A percentile compares a stretch with the other conserved stretches of the same genome.
phyloP scores from a whole-genome alignment of 1,140 invertebrate species.

The Maconellicoccus hirsutus region DNA sequence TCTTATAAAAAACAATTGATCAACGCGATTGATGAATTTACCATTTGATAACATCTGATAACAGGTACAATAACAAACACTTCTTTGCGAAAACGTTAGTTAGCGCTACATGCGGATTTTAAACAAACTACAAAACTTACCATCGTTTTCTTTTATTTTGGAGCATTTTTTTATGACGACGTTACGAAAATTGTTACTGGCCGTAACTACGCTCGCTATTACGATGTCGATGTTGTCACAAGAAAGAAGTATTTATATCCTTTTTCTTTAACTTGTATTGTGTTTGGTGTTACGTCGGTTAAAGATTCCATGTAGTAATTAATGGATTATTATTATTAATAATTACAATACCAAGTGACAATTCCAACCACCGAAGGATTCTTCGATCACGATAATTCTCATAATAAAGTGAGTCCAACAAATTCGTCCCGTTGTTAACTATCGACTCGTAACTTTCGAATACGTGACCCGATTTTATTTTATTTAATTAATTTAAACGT shows the following conservation, averaged over 20 bases:
- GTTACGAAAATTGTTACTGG: neutral
- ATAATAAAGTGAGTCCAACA: neutral
- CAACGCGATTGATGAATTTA: too few species aligned
- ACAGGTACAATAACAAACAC: too few species aligned
- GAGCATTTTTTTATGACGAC: too few species aligned
- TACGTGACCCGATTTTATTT: constrained; percentile 17
- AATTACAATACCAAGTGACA: neutral
- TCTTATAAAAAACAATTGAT: too few species aligned
- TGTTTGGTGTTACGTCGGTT: constrained; percentile 11
- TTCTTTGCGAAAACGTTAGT: too few species aligned
- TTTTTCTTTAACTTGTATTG: neutral
- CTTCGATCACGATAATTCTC: too few species aligned
- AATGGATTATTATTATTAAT: neutral
- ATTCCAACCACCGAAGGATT: too few species aligned
- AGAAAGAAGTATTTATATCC: constrained; percentile 13
- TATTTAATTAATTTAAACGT: neutral
- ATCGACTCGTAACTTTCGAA: constrained; percentile 14
- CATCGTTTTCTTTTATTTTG: too few species aligned
- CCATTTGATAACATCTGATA: too few species aligned
- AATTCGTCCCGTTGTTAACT: neutral
- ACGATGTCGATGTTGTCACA: constrained; percentile 13
- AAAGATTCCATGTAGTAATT: neutral
- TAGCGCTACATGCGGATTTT: too few species aligned
- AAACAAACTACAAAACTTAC: too few species aligned
- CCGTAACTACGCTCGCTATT: neutral